phyloP scores from a whole-genome alignment of 30 jellyfish, hydroid and myxozoan genomes.

The Aurelia aurita region DNA sequence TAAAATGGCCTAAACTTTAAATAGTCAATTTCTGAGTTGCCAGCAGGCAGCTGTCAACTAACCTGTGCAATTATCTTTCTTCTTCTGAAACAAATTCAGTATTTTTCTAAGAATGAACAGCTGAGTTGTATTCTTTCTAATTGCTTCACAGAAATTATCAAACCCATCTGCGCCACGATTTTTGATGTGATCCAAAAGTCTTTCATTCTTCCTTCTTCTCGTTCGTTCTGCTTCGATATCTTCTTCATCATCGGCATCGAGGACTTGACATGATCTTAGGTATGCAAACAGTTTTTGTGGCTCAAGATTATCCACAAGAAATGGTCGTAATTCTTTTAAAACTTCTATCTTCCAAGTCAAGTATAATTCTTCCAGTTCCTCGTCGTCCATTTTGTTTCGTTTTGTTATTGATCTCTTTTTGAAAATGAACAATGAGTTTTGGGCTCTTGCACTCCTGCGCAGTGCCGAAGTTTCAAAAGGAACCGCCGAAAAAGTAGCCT shows the following conservation, averaged over 20 bases:
- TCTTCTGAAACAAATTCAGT: conserved; percentile 56
- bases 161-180: conserved; percentile 77
- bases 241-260: conserved; percentile 74
- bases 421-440: too few relatives aligned
- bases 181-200: conserved; percentile 47
- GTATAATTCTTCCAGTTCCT: conserved; percentile 56
- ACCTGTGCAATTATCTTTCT: conserved; percentile 21
- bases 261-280: conserved; percentile 54
- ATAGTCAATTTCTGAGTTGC: too few relatives aligned
- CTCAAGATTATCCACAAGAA: conserved; percentile 63
- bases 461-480: too few relatives aligned
- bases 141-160: conserved; percentile 81
- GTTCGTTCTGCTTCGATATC: conserved; percentile 72
- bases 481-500: too few relatives aligned
- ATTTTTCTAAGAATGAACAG: conserved; percentile 56
- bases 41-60: too few relatives aligned
- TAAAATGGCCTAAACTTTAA: too few relatives aligned
- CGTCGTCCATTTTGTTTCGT: conserved; percentile 45
- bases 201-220: conserved; percentile 53
- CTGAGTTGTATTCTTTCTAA: conserved; percentile 70
- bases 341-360: conserved; percentile 63
- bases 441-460: too few relatives aligned
- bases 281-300: conserved; percentile 69
- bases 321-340: conserved; percentile 67
- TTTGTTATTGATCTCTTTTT: too few relatives aligned